A percentile compares a stretch with the other conserved stretches of the same genome.
These are phyloP conservation scores for Zaprionus lineosus DNA, from an alignment of 2,888 invertebrate genomes.

Conservation along the genomic window DNA sequence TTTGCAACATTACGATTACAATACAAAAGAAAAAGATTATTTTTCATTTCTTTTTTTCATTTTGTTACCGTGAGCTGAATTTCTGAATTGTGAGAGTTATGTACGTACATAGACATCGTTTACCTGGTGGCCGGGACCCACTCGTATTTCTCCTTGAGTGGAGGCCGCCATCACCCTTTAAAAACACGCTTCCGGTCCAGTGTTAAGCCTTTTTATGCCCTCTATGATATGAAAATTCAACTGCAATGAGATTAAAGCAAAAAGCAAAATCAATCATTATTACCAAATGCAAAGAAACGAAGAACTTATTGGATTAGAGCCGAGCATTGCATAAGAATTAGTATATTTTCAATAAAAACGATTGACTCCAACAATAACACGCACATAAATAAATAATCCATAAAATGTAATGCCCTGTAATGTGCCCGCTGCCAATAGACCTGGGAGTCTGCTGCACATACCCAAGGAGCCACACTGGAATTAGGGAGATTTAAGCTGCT, in stretches of 20 bases:
- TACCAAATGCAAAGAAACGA: conserved; percentile 4
- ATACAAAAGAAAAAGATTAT: conserved; percentile 52
- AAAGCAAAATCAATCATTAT: too few relatives aligned
- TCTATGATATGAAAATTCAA: conserved; percentile 80
- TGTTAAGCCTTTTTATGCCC: conserved; percentile 83
- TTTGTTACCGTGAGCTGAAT: conserved; percentile 84
- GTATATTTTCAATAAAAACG: conserved; percentile 58
- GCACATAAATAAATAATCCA: conserved; percentile 70
- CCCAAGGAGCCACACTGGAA: conserved; percentile 34
- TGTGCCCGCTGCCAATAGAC: conserved; percentile 32
- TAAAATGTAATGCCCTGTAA: conserved; percentile 72
- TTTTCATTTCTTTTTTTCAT: conserved; percentile 53
- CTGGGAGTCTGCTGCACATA: conserved; percentile 7
- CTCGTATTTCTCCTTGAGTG: conserved; percentile 90
- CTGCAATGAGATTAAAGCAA: conserved; percentile 65
- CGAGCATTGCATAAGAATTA: too few relatives aligned
- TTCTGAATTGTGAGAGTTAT: conserved; percentile 84
- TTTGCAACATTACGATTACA: conserved; percentile 60
- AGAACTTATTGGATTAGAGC: too few relatives aligned
- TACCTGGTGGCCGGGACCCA: conserved; percentile 91
- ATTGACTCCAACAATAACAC: conserved; percentile 55
- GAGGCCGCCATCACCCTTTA: conserved; percentile 85
- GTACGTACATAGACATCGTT: conserved; percentile 87
- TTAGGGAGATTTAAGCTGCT: conserved; percentile 41
- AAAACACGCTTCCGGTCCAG: conserved; percentile 83